Percentiles rank a stretch among this genome's conserved stretches.
Evolutionary conservation across 2,113 vertebrate genomes (phyloP).

Genomic region (Heteronetta atricapilla): DNA sequence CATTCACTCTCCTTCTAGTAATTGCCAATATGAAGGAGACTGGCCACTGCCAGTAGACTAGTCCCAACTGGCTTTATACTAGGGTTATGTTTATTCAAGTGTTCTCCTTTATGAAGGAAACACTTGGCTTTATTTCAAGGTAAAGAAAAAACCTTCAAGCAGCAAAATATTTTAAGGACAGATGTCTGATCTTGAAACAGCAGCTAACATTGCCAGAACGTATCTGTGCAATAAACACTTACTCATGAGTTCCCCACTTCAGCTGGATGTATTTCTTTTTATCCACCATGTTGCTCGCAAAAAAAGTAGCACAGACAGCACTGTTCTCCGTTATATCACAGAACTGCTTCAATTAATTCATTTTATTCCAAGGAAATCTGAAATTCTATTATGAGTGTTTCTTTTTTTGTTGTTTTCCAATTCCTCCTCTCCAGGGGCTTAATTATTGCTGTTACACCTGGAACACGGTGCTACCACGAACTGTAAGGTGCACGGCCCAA

Average conservation of each 20-base stretch:
- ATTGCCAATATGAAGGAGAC: slow-evolving; percentile 45
- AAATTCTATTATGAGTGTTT: slow-evolving; percentile 4
- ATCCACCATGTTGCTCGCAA: slow-evolving; percentile 5
- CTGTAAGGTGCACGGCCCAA: background rate
- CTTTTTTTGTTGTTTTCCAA: background rate
- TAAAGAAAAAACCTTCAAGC: slow-evolving; percentile 46
- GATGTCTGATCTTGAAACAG: slow-evolving; percentile 59
- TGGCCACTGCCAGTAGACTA: slow-evolving; percentile 33
- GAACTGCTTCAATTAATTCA: slow-evolving; percentile 51
- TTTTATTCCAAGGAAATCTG: slow-evolving; percentile 55
- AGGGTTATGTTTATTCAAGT: slow-evolving; percentile 67
- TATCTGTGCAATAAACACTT: slow-evolving; percentile 37
- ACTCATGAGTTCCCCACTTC: slow-evolving; percentile 23
- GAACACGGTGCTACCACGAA: background rate
- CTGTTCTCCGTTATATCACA: slow-evolving; percentile 53
- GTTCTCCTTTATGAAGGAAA: slow-evolving; percentile 65
- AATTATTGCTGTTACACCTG: background rate
- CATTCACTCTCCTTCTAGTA: slow-evolving; percentile 25
- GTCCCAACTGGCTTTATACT: slow-evolving; percentile 55
- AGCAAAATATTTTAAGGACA: slow-evolving; percentile 54
- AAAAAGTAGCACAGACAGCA: slow-evolving; percentile 26
- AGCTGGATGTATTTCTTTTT: slow-evolving; percentile 37
- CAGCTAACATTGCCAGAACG: slow-evolving; percentile 12
- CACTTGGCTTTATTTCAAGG: slow-evolving; percentile 54
- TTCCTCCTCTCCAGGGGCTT: background rate